These are phyloP conservation scores for Malurus alboscapulatus DNA, from an alignment of 2,113 vertebrate species.

Conservation along the genomic window DNA sequence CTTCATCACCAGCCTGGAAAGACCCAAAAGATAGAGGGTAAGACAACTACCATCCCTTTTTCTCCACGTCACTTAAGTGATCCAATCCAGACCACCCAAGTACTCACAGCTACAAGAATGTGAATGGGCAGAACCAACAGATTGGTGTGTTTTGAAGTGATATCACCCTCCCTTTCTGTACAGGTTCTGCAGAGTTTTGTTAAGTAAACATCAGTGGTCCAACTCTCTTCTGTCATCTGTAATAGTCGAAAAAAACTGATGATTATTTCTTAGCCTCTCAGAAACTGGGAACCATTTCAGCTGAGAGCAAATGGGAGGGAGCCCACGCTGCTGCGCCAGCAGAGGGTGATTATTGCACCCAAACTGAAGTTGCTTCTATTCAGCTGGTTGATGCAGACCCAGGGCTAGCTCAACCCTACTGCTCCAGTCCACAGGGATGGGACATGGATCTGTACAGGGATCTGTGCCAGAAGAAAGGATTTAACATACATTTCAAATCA, in stretches of 20 bases:
- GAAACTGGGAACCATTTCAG: not conserved
- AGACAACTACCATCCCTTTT: not conserved
- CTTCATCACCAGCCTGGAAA: not conserved
- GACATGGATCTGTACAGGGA: not conserved
- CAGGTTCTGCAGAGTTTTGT: not conserved
- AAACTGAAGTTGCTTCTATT: not conserved
- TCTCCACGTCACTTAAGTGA: not conserved
- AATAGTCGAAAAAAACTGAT: not conserved
- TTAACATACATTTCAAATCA: not conserved
- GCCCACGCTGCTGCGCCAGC: not conserved
- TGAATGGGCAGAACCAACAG: not conserved
- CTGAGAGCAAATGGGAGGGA: not conserved
- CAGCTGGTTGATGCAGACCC: not conserved
- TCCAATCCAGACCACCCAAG: not conserved
- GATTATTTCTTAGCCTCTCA: not conserved
- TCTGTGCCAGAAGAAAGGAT: not conserved
- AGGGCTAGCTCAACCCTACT: not conserved
- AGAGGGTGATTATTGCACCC: not conserved
- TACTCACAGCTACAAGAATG: not conserved
- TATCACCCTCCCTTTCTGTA: not conserved
- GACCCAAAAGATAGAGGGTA: not conserved
- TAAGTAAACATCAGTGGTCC: not conserved
- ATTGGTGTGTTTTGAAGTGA: not conserved
- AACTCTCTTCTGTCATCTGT: not conserved
- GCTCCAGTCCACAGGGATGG: not conserved